Evolutionary conservation across 2,888 invertebrate species (phyloP).

Genomic region (Amphimallon solstitiale): DNA sequence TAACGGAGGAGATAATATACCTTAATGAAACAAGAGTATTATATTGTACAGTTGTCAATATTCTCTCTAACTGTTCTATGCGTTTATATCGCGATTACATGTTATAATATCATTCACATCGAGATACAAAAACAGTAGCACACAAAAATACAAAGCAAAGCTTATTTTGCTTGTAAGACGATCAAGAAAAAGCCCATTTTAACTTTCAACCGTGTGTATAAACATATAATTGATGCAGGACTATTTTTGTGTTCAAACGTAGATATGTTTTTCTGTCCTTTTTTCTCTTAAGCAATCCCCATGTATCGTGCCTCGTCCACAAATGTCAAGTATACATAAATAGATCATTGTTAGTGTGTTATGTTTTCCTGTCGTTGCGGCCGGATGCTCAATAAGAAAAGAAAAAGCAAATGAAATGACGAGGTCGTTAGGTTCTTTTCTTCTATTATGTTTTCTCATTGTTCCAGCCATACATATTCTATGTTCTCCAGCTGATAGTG

Average conservation of each 20-base stretch:
- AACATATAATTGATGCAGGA: slow-evolving; percentile 27
- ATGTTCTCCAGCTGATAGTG: no score
- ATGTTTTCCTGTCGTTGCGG: slow-evolving; percentile 36
- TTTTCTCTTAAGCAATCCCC: neutral
- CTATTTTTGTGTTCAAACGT: slow-evolving; percentile 23
- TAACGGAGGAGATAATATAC: no score
- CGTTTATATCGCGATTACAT: no score
- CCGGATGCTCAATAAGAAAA: slow-evolving; percentile 32
- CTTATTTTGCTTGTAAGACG: slow-evolving; percentile 16
- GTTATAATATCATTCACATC: no score
- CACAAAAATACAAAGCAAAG: slow-evolving; percentile 9
- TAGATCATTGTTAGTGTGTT: slow-evolving; percentile 39
- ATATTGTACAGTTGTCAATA: no score
- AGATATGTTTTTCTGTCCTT: slow-evolving; percentile 5
- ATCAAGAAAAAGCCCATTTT: slow-evolving; percentile 6
- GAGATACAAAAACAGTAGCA: neutral
- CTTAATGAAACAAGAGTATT: no score
- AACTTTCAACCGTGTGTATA: slow-evolving; percentile 2
- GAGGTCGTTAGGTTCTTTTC: slow-evolving; percentile 18
- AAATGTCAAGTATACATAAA: slow-evolving; percentile 41
- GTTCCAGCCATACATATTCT: neutral
- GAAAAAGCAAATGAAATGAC: slow-evolving; percentile 25
- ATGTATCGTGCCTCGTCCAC: slow-evolving; percentile 2
- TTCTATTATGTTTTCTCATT: slow-evolving; percentile 1
- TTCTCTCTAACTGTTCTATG: no score